These are phyloP conservation scores for Tupiocoris notatus DNA, from an alignment of 2,888 invertebrate species.

Conservation along the genomic window DNA sequence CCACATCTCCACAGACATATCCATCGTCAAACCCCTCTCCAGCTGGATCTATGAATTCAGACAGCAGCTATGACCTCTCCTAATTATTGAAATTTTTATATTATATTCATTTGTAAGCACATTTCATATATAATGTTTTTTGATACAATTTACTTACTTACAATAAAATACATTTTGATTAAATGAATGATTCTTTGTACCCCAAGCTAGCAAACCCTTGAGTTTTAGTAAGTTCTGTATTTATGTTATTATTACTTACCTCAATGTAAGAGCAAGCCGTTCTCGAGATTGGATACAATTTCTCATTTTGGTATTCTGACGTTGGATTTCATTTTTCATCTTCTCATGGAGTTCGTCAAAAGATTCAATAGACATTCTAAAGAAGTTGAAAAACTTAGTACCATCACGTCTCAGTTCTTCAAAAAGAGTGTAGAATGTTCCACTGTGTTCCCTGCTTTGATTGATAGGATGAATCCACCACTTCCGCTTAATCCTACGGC, in stretches of 20 bases:
- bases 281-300: slow-evolving; percentile 37
- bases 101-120: background rate
- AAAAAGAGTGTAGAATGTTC: slow-evolving; percentile 16
- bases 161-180: too few relatives aligned
- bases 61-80: background rate
- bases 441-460: background rate
- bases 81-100: background rate
- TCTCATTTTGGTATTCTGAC: slow-evolving; percentile 39
- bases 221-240: background rate
- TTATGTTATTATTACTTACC: slow-evolving; percentile 10
- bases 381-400: too few relatives aligned
- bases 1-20: slow-evolving; percentile 7
- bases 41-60: background rate
- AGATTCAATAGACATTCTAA: too few relatives aligned
- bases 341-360: too few relatives aligned
- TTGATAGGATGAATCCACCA: slow-evolving; percentile 12
- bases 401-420: background rate
- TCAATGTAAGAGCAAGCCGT: slow-evolving; percentile 41
- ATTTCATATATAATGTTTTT: too few relatives aligned
- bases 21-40: slow-evolving; percentile 5
- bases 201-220: too few relatives aligned
- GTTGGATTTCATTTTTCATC: slow-evolving; percentile 32
- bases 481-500: background rate
- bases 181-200: too few relatives aligned
- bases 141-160: too few relatives aligned